Base-by-base conservation (phyloP, 1,140 invertebrate species). In the Nasonia vitripennis region DNA sequence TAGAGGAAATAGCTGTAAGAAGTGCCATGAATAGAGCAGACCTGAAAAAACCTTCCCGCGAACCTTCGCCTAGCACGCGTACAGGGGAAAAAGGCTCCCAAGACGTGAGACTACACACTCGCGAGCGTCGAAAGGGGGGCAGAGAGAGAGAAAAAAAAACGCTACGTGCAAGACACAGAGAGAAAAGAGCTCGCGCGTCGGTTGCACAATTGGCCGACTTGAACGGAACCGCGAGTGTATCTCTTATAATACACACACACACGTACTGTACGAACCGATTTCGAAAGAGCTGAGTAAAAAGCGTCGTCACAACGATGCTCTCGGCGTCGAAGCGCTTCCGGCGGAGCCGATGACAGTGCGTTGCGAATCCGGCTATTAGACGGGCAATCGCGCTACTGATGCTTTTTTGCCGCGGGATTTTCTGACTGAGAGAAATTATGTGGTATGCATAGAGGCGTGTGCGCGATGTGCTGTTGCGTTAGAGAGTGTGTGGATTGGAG, bases 201-300 rank as follows among this genome's bases (percentile, higher is more conserved):
- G 70, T 71, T 71, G 27, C 70, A 71, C 70, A 71, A 71, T 71
- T 62, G 55, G 55, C 70, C 70, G 14, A 71, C 70, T 71, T 27
- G 70, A 31, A 14, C 70, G 70, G 23, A 62, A 62, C 55, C 55
- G 55, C 55, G 55, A 62, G 55, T n/a, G 3, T 62, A 62, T 34
- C 70, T 11, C 14, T 71, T 71, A 71, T 71, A 31, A 71, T 71
- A n/a, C 27, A 14, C 31, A 14, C 27, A 11, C 23, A 78, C 51
- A 34, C 45, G 31, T n/a, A 20, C 41, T 11, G 55, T 7, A 12
- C 11, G 12, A 0, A 31, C 74, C 10, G 70, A 71, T 71, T 71
- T 71, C 70, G 70, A 71, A 71, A 71, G 27, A 71, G 70, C 27
- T 6, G n/a, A 68, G 37, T 68, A 80, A 80, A 80, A 80, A 70